These are phyloP conservation scores for Kryphioiulus occultus DNA, from an alignment of 2,888 invertebrate genomes.

Conservation along the genomic window DNA sequence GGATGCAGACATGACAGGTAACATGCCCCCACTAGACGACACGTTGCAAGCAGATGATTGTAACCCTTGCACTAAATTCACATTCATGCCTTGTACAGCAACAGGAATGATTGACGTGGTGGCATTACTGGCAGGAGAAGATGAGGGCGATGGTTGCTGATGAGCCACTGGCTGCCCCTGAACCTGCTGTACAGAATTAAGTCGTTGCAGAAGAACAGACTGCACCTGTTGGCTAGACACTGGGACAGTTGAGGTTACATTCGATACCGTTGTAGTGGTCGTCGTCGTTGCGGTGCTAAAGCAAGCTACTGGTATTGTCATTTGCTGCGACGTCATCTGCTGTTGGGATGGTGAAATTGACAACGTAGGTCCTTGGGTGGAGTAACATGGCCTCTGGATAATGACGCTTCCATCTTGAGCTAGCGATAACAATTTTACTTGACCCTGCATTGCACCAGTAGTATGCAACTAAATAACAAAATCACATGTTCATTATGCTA, in stretches of 20 bases:
- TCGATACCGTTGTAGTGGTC: not conserved
- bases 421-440: slow-evolving; percentile 56
- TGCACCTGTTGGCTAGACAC: slow-evolving; percentile 37
- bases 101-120: slow-evolving; percentile 55
- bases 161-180: slow-evolving; percentile 52
- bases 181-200: slow-evolving; percentile 56
- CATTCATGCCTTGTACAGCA: slow-evolving; percentile 56
- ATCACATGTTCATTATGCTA: not conserved
- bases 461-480: slow-evolving; percentile 44
- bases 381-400: slow-evolving; percentile 54
- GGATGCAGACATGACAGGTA: not conserved
- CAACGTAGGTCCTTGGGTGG: slow-evolving; percentile 29
- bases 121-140: slow-evolving; percentile 50
- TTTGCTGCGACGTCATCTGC: slow-evolving; percentile 21
- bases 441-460: slow-evolving; percentile 52
- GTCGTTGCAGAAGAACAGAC: slow-evolving; percentile 56
- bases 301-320: slow-evolving; percentile 42
- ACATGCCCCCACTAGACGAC: not conserved
- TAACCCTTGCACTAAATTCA: slow-evolving; percentile 42
- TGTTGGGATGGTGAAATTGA: slow-evolving; percentile 29
- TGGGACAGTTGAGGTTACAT: slow-evolving; percentile 17
- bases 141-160: not conserved
- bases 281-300: slow-evolving; percentile 39
- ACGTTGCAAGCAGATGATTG: slow-evolving; percentile 3
- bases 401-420: slow-evolving; percentile 57